Conservation (phyloP, 2,113 vertebrate species). For the Seriola rivoliana region DNA sequence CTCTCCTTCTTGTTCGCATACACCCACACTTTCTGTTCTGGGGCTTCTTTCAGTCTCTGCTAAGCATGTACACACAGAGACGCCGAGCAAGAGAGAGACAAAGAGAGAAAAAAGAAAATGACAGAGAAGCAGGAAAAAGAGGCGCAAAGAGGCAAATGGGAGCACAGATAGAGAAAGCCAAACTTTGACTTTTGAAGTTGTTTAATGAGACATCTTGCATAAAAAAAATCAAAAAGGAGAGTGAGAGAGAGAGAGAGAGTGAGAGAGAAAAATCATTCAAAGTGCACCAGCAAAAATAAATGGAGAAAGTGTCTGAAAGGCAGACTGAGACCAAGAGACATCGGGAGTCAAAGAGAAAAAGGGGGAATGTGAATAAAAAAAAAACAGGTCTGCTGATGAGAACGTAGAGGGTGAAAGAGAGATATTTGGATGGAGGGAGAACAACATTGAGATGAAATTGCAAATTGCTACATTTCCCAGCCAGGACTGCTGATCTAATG, state of each 20-base stretch:
- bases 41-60: conserved; percentile 75
- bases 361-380: background rate
- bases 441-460: conserved; percentile 71
- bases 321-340: conserved; percentile 26
- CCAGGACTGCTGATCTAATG: conserved; percentile 74
- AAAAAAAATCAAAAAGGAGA: conserved; percentile 42
- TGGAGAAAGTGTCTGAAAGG: conserved; percentile 42
- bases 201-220: conserved; percentile 78
- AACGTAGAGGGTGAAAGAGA: conserved; percentile 61
- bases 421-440: conserved; percentile 65
- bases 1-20: conserved; percentile 73
- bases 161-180: conserved; percentile 66
- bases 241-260: background rate
- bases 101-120: conserved; percentile 15
- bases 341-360: conserved; percentile 42
- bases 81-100: conserved; percentile 42
- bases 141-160: conserved; percentile 70
- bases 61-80: conserved; percentile 66
- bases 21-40: conserved; percentile 78
- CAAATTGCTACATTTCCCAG: conserved; percentile 69
- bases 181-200: conserved; percentile 80
- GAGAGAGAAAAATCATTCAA: conserved; percentile 19
- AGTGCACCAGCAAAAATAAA: conserved; percentile 66
- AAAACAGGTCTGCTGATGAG: conserved; percentile 60
- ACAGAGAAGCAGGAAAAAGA: conserved; percentile 52